Evolutionary conservation across 92 coral and sea anemone species (phyloP), one percentile per base, ranked within the genome.

Genomic region (Siderastrea siderea): DNA sequence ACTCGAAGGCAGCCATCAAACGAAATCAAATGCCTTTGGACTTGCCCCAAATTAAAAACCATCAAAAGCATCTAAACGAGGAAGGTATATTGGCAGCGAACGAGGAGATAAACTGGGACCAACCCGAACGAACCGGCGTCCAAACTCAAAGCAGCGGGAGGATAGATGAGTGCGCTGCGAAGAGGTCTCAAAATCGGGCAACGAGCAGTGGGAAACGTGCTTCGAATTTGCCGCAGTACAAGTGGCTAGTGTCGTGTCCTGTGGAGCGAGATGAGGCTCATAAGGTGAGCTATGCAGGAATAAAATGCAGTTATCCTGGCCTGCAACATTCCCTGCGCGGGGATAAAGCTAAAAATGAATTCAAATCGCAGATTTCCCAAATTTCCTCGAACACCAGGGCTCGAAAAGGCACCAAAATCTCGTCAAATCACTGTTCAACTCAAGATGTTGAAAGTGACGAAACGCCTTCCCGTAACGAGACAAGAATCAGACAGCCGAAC

Each of bases 1-100:
- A 62, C 59, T 78, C 83, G 4, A 78, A 78, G 59, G 71, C 59
- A 63, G 59, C 71, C 38, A 51, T 54, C 14, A 38, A 47, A 12
- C 44, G 47, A 7, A 6, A 59, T 16, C 53, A 47, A 10, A 47
- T 0, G 72, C 17, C 47, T 15, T 5, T 45, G 1, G 0, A 6
- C 47, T 45, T n/a, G 58, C 19, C 47, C 1, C 63, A 62, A 60
- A 15, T 0, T 15, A 61, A 3, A n/a, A 10, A 47, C 1, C 46
- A 62, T 14, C 12, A 4, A 77, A 46, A 13, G 48, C 10, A 62
- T 26, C 45, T 38, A 26, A 78, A 77, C 3, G 80, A 6, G 12
- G 67, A 77, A 44, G 68, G 54, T 3, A 48, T 15, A 44, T 77
- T 11, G 51, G 38, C 44, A 2, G 12, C 2, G 47, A 59, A 58